Percentiles rank a stretch among this genome's conserved stretches.
phyloP scores from a whole-genome alignment of 64 coral and sea anemone genomes.

The Dendrophyllia cribrosa region DNA sequence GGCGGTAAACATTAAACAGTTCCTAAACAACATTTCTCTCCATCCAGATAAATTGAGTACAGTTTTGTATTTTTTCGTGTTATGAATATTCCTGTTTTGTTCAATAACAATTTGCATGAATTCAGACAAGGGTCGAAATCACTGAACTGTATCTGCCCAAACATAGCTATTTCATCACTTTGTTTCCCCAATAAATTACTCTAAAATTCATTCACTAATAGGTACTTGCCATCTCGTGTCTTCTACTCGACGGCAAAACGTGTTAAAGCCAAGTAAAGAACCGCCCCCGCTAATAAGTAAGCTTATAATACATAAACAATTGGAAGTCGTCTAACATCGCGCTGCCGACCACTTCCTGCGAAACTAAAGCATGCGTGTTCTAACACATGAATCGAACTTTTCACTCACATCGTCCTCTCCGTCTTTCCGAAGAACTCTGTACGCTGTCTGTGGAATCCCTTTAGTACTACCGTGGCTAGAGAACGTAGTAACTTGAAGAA shows the following conservation, averaged over 20 bases:
- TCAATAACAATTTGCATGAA: constrained; percentile 20
- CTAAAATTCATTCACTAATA: neutral
- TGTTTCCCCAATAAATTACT: neutral
- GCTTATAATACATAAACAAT: constrained; percentile 51
- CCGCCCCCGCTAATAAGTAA: constrained; percentile 41
- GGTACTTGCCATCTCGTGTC: neutral
- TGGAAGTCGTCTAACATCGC: neutral
- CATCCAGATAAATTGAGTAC: neutral
- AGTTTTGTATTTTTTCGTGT: constrained; percentile 47
- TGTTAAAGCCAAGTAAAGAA: constrained; percentile 11
- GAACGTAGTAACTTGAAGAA: constrained; percentile 81
- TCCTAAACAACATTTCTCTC: neutral
- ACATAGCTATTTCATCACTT: constrained; percentile 1
- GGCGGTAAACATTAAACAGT: neutral
- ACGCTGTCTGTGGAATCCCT: constrained; percentile 93
- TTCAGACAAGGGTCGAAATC: neutral
- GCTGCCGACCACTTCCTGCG: neutral
- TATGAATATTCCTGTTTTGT: constrained; percentile 53
- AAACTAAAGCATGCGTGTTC: constrained; percentile 4
- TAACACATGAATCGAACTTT: constrained; percentile 14
- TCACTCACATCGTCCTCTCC: constrained; percentile 63
- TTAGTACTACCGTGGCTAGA: constrained; percentile 94
- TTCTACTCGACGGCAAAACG: neutral
- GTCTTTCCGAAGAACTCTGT: constrained; percentile 66
- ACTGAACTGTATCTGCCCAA: constrained; percentile 33